Evolutionary conservation across 2,888 invertebrate genomes (phyloP).

Genomic region (Trachelus troglodyta): DNA sequence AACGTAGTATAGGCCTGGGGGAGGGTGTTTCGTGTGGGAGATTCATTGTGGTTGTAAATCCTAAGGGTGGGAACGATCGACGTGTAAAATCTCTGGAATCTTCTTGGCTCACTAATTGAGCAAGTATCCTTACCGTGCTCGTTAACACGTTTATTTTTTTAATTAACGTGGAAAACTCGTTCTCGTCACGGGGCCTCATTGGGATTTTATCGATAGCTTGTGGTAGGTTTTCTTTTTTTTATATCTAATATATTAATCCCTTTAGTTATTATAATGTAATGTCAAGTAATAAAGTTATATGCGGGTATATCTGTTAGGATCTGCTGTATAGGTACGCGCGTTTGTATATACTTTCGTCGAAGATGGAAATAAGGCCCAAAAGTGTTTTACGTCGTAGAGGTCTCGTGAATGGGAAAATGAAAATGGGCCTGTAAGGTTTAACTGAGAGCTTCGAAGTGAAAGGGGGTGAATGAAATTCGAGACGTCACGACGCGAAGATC

Average conservation of each 20-base stretch:
- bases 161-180: background rate
- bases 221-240: background rate
- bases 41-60: background rate
- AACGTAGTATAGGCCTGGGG: background rate
- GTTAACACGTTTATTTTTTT: conserved; percentile 19
- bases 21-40: background rate
- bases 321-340: no score
- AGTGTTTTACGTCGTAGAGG: no score
- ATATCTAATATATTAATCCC: background rate
- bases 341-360: no score
- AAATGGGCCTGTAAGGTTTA: background rate
- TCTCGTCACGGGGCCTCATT: background rate
- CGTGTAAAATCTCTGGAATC: conserved; percentile 39
- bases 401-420: no score
- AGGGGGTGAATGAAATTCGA: background rate
- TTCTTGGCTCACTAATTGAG: conserved; percentile 38
- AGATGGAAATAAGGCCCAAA: no score
- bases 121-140: conserved; percentile 20
- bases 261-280: background rate
- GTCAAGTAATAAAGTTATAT: no score
- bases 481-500: background rate
- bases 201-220: background rate
- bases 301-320: no score
- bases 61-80: conserved; percentile 22
- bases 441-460: background rate